Evolutionary conservation across 2,113 vertebrate species (phyloP), one percentile per base, ranked within the genome.

Genomic region (Equus przewalskii): DNA sequence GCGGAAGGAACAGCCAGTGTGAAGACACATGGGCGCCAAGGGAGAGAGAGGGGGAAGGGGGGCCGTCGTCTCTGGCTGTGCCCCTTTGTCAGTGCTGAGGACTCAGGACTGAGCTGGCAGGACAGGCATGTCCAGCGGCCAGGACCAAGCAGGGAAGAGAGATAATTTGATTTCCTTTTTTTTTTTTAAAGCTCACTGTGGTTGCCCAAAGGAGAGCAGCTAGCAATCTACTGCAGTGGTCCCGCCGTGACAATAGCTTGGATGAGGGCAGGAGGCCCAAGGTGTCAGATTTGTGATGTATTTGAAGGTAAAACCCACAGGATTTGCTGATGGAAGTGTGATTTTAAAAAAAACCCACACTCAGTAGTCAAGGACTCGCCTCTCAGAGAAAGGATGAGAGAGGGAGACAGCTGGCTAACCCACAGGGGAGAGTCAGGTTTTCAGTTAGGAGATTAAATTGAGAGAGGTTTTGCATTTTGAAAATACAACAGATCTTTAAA

Each of bases 401-500:
- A 72, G 16, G 51, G 49, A 60, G 49, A 56, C 44, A 82, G 49
- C 70, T 9, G 6, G 69, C 5, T n/a, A 65, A 58, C 33, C 41
- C 26, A 12, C 1, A 4, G 9, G 46, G 72, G 28, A 33, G 14
- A 79, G 14, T 87, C 62, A 19, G 65, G 44, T 21, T 85, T 89
- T 65, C 28, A 64, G 64, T 33, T 54, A 89, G 41, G 36, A 51
- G 60, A 51, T 41, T 65, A 65, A 18, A 36, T 1, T 62, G 64
- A 83, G 56, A 87, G 82, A 69, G 46, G 1, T 21, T 95, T 51
- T 62, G 11, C 22, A 18, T 41, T 84, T 62, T 73, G 56, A 62
- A 96, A 94, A 89, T 16, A 65, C 30, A 80, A 51, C 14, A 54
- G 33, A 72, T 70, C 12, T 62, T 72, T 92, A 76, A 89, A 94